Conservation (phyloP, 2,797 vertebrate species). For the Poliocrania exsul region DNA sequence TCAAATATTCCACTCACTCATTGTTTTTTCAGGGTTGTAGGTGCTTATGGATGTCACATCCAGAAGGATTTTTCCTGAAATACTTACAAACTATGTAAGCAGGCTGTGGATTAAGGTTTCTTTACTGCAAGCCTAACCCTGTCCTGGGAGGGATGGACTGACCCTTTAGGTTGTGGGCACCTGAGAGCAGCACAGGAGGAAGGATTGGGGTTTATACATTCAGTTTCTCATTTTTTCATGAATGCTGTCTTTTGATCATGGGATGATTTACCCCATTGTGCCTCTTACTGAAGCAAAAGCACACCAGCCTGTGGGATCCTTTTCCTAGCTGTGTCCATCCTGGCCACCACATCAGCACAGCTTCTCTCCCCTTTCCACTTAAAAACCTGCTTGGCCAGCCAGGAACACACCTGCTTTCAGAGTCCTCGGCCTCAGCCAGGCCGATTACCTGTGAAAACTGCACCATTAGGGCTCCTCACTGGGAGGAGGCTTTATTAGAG, state of each 20-base stretch:
- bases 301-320: background rate
- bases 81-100: background rate
- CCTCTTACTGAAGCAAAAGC: background rate
- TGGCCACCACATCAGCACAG: background rate
- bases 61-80: background rate
- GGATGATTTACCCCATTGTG: background rate
- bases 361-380: background rate
- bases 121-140: rapidly evolving
- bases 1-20: background rate
- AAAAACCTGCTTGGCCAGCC: background rate
- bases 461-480: background rate
- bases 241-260: rapidly evolving
- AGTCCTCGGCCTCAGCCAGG: rapidly evolving
- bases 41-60: background rate
- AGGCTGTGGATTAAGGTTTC: background rate
- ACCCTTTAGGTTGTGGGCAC: background rate
- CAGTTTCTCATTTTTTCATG: rapidly evolving
- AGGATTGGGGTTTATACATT: rapidly evolving
- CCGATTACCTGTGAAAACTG: background rate
- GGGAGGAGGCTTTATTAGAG: background rate
- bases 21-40: background rate
- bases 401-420: rapidly evolving
- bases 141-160: background rate
- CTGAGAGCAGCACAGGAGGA: background rate
- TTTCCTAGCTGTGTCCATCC: background rate